A percentile compares a stretch with the other conserved stretches of the same genome.
Evolutionary conservation across 2,888 invertebrate genomes (phyloP).

Genomic region (Mesochorus sp.): DNA sequence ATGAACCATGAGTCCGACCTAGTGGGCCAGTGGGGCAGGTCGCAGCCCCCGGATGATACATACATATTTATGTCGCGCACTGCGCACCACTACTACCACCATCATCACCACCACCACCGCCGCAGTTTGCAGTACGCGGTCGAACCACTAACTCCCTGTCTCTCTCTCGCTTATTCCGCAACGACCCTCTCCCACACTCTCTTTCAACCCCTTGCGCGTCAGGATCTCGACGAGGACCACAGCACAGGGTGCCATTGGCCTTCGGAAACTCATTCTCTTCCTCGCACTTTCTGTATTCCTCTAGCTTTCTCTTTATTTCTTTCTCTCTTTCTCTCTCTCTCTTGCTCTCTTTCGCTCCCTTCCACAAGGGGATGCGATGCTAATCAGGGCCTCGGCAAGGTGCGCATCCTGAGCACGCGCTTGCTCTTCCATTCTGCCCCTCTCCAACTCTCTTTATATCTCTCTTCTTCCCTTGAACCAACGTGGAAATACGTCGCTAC

Average conservation of each 20-base stretch:
- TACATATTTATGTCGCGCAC: conserved; percentile 82
- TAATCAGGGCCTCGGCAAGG: conserved; percentile 79
- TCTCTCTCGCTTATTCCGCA: conserved; percentile 49
- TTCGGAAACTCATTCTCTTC: conserved; percentile 66
- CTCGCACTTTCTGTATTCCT: conserved; percentile 54
- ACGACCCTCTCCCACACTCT: conserved; percentile 45
- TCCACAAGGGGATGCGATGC: conserved; percentile 74
- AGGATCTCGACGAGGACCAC: conserved; percentile 58
- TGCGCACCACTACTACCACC: conserved; percentile 68
- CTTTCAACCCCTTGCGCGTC: conserved; percentile 48
- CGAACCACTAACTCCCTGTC: conserved; percentile 55
- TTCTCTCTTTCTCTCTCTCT: conserved; percentile 67
- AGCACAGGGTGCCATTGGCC: conserved; percentile 78
- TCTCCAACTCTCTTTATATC: conserved; percentile 6
- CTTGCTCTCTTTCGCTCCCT: conserved; percentile 64
- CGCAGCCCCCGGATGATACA: conserved; percentile 79
- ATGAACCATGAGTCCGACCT: conserved; percentile 82
- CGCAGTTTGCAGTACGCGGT: conserved; percentile 49
- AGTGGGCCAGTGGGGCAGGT: conserved; percentile 81
- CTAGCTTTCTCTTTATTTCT: conserved; percentile 1
- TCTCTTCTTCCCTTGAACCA: conserved; percentile 5
- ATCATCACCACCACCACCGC: conserved; percentile 61
- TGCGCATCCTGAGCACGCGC: conserved; percentile 80
- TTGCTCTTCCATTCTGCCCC: conserved; percentile 41
- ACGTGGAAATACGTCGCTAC: conserved; percentile 49